phyloP scores from a whole-genome alignment of 2,113 vertebrate species.

The Panthera tigris region DNA sequence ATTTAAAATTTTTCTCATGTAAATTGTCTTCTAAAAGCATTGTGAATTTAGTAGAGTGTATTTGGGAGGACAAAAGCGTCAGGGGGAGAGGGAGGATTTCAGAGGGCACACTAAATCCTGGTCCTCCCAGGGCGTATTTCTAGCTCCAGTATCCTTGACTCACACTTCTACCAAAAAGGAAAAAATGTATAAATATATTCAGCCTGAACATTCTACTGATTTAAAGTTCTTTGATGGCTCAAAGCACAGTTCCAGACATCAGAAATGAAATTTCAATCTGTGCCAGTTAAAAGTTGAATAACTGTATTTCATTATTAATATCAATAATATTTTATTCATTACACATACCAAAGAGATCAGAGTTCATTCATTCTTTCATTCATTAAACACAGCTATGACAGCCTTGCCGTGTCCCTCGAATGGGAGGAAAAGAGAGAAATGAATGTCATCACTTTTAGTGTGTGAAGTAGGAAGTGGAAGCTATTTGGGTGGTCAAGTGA shows the following conservation, averaged over 20 bases:
- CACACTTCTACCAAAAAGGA: not conserved
- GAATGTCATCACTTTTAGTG: conserved; percentile 39
- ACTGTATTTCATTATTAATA: conserved; percentile 78
- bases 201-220: conserved; percentile 48
- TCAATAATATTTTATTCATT: conserved; percentile 77
- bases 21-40: conserved; percentile 9
- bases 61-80: not conserved
- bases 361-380: conserved; percentile 73
- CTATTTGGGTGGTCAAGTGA: conserved; percentile 51
- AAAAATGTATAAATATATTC: not conserved
- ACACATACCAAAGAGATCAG: conserved; percentile 69
- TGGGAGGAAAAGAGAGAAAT: conserved; percentile 55
- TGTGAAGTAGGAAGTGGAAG: conserved; percentile 29
- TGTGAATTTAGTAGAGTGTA: not conserved
- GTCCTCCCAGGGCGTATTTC: not conserved
- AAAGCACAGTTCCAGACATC: conserved; percentile 63
- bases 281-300: conserved; percentile 75
- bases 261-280: conserved; percentile 74
- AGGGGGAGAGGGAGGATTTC: not conserved
- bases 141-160: conserved; percentile 42
- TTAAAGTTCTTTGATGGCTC: conserved; percentile 68
- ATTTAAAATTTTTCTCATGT: not conserved
- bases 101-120: not conserved
- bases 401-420: conserved; percentile 38
- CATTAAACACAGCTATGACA: conserved; percentile 64